phyloP scores from a whole-genome alignment of 2,113 vertebrate species.

The Pelmatolapia mariae region DNA sequence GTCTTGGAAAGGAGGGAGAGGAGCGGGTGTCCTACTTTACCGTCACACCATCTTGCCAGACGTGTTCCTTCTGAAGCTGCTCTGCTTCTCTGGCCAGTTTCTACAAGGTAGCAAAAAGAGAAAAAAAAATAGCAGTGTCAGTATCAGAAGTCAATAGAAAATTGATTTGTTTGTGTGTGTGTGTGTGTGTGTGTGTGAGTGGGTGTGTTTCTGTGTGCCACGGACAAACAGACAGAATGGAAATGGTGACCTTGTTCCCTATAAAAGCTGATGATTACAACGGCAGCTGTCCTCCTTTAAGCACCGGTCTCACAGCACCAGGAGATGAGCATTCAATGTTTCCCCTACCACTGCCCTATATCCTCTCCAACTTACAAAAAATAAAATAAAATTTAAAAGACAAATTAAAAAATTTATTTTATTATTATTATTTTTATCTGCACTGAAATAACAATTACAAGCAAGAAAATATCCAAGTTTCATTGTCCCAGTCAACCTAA shows the following conservation, averaged over 20 bases:
- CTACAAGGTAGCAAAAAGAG: conserved; percentile 67
- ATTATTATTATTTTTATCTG: neutral
- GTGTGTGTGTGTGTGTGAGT: neutral
- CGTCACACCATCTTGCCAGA: conserved; percentile 93
- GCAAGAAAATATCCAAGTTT: neutral
- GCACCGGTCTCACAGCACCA: neutral
- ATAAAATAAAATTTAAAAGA: neutral
- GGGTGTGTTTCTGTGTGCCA: neutral
- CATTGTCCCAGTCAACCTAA: neutral
- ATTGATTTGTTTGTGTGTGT: neutral
- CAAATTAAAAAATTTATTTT: neutral
- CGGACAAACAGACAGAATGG: neutral
- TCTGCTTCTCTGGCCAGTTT: conserved; percentile 88
- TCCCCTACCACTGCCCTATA: neutral
- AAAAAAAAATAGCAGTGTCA: conserved; percentile 32
- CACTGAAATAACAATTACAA: neutral
- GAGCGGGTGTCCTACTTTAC: conserved; percentile 73
- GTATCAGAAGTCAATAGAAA: conserved; percentile 28
- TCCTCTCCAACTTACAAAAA: neutral
- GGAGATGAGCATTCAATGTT: neutral
- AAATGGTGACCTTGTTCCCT: neutral
- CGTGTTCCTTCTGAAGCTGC: conserved; percentile 88
- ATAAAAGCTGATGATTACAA: neutral
- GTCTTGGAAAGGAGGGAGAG: conserved; percentile 7
- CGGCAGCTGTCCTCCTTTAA: neutral